phyloP scores from a whole-genome alignment of 2,888 invertebrate species.

The Pyrrhopygopsis socrates region DNA sequence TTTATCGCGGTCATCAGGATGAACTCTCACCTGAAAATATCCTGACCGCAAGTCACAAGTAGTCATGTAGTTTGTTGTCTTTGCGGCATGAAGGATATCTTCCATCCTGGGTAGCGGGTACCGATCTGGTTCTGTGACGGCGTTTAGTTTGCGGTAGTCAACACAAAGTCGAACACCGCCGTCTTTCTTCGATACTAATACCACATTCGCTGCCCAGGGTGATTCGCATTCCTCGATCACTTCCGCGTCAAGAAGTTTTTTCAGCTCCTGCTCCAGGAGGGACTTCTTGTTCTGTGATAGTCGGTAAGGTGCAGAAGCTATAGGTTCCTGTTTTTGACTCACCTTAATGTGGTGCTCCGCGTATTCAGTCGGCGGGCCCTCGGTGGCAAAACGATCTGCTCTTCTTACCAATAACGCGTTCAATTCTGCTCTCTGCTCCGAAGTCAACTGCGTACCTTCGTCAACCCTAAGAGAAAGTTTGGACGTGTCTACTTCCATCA shows the following conservation, averaged over 20 bases:
- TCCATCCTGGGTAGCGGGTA: conserved; percentile 84
- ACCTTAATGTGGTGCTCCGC: conserved; percentile 85
- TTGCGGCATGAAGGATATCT: conserved; percentile 82
- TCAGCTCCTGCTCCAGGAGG: conserved; percentile 78
- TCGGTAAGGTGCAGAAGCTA: conserved; percentile 88
- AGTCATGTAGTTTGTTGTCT: conserved; percentile 78
- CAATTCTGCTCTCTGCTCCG: conserved; percentile 25
- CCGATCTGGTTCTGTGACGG: conserved; percentile 75
- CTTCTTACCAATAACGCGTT: conserved; percentile 24
- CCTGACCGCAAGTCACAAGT: conserved; percentile 78
- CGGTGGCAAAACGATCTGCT: conserved; percentile 29
- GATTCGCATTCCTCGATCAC: conserved; percentile 80
- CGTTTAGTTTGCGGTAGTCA: conserved; percentile 86
- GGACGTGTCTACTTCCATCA: conserved; percentile 11
- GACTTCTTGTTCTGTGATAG: conserved; percentile 78
- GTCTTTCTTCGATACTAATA: conserved; percentile 84
- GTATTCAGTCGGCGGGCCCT: conserved; percentile 64
- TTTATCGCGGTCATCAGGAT: conserved; percentile 67
- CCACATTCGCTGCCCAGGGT: conserved; percentile 85
- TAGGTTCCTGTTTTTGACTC: conserved; percentile 85
- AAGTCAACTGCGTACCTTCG: conserved; percentile 43
- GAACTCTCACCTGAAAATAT: conserved; percentile 79
- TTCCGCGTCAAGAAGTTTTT: conserved; percentile 71
- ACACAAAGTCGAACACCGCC: conserved; percentile 83
- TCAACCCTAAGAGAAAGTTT: conserved; percentile 32